A percentile compares a stretch with the other conserved stretches of the same genome.
phyloP scores from a whole-genome alignment of 2,113 vertebrate species.

The Hyperoodon ampullatus region DNA sequence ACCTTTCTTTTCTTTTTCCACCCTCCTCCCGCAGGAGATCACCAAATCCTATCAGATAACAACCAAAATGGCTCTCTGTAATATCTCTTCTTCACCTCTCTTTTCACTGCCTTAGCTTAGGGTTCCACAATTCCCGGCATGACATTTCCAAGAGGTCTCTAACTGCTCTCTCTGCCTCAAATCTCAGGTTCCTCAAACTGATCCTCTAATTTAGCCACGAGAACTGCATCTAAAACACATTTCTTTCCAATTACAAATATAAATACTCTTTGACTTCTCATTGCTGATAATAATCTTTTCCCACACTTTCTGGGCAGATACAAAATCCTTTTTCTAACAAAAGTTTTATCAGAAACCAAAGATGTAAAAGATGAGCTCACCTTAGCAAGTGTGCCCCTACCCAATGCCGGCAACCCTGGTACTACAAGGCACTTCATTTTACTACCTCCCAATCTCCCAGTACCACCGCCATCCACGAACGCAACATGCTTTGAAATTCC shows the following conservation, averaged over 20 bases:
- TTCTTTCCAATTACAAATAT: not conserved
- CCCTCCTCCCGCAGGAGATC: not conserved
- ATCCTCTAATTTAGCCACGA: not conserved
- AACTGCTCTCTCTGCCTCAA: not conserved
- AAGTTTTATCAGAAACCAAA: not conserved
- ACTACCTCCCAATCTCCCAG: not conserved
- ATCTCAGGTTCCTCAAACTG: not conserved
- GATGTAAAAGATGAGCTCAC: not conserved
- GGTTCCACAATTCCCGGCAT: not conserved
- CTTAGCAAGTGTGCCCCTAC: not conserved
- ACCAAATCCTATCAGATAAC: not conserved
- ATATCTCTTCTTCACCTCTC: not conserved
- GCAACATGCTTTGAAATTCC: not conserved
- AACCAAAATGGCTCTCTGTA: not conserved
- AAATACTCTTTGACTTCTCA: not conserved
- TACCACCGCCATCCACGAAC: accelerated
- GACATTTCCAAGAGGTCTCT: not conserved
- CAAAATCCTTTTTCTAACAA: not conserved
- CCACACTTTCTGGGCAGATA: not conserved
- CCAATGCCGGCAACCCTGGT: too few relatives aligned
- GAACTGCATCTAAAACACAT: not conserved
- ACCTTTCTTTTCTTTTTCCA: not conserved
- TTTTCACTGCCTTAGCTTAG: not conserved
- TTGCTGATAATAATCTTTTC: not conserved
- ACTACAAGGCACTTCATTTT: not conserved